A percentile compares a stretch with the other conserved stretches of the same genome.
Conservation (phyloP, 2,113 vertebrate genomes). For the Paraplagusia blochii region DNA sequence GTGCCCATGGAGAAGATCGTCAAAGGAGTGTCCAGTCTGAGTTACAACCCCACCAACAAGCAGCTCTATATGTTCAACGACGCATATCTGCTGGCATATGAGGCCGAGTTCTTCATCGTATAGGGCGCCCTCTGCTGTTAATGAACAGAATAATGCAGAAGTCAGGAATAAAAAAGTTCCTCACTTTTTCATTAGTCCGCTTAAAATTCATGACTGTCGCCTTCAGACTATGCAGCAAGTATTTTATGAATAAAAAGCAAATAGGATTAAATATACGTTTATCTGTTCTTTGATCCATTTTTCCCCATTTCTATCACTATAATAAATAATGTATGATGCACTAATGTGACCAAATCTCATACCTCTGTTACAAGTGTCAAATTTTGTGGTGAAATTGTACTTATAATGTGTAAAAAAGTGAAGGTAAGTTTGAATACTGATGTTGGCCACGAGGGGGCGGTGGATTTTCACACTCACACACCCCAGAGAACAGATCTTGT, state of each 20-base stretch:
- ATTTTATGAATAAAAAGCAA: not conserved
- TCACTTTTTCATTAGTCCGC: too few species aligned
- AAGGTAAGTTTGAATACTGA: not conserved
- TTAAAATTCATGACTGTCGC: not conserved
- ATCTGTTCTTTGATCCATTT: too few species aligned
- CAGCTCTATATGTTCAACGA: constrained; percentile 72
- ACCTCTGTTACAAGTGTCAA: too few species aligned
- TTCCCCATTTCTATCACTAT: too few species aligned
- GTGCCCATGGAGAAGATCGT: constrained; percentile 65
- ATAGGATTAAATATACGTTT: not conserved
- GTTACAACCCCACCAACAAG: constrained; percentile 66
- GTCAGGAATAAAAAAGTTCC: not conserved
- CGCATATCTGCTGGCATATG: constrained; percentile 67
- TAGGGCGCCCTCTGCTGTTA: too few species aligned
- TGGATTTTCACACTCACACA: constrained; percentile 1
- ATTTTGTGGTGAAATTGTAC: too few species aligned
- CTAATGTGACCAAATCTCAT: too few species aligned
- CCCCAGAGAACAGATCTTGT: constrained; percentile 36
- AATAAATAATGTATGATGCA: too few species aligned
- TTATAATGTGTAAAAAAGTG: too few species aligned
- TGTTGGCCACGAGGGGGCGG: constrained; percentile 25
- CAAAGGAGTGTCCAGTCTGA: constrained; percentile 63
- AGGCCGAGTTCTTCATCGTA: too few species aligned
- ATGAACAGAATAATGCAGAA: not conserved
- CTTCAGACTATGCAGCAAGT: not conserved